A percentile compares a stretch with the other conserved stretches of the same genome.
phyloP scores from a whole-genome alignment of 2,888 invertebrate genomes.

The Agrotis clavis region DNA sequence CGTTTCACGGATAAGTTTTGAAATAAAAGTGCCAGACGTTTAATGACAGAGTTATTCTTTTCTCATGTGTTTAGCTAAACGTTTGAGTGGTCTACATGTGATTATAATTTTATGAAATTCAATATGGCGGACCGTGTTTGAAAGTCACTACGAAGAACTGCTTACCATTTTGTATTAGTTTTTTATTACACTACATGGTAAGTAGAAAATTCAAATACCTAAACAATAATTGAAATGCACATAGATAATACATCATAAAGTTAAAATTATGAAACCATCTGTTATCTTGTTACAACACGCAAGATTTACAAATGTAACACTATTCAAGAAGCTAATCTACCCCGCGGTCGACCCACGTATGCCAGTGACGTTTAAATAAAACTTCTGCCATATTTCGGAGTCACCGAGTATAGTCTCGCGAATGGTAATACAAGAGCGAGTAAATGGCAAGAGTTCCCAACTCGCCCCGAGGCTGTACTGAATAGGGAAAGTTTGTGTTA shows the following conservation, averaged over 20 bases:
- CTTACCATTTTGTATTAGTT: too few relatives aligned
- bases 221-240: neutral
- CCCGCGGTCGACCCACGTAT: slow-evolving; percentile 50
- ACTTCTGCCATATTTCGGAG: slow-evolving; percentile 69
- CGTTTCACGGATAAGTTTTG: slow-evolving; percentile 18
- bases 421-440: slow-evolving; percentile 71
- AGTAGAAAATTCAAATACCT: neutral
- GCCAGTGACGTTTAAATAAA: slow-evolving; percentile 71
- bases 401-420: slow-evolving; percentile 67
- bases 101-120: slow-evolving; percentile 5
- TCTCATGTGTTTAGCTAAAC: slow-evolving; percentile 16
- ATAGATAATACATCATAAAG: neutral
- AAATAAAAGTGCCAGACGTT: slow-evolving; percentile 30
- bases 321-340: slow-evolving; percentile 33
- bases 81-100: neutral
- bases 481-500: slow-evolving; percentile 78
- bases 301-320: neutral
- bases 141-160: neutral
- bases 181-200: neutral
- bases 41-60: slow-evolving; percentile 4
- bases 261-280: too few relatives aligned
- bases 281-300: neutral
- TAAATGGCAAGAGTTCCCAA: slow-evolving; percentile 70
- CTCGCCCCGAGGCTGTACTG: slow-evolving; percentile 70
- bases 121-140: slow-evolving; percentile 12